These are phyloP conservation scores for Anastrepha obliqua DNA, from an alignment of 1,140 invertebrate genomes.

Conservation along the genomic window DNA sequence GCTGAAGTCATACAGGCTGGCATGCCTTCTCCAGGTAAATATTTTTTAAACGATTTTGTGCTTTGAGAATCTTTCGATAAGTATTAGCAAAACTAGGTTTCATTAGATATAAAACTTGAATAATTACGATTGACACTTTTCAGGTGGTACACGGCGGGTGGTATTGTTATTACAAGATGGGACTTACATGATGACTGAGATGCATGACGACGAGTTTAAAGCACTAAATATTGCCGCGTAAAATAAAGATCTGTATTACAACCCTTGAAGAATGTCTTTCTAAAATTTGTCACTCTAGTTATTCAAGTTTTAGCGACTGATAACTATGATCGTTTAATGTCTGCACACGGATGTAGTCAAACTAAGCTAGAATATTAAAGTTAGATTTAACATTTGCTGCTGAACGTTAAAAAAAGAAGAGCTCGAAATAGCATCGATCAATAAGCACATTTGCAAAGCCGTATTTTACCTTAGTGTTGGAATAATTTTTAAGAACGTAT, in stretches of 20 bases:
- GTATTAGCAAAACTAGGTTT: neutral
- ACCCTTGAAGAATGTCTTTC: too few relatives aligned
- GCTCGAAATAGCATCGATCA: neutral
- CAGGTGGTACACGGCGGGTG: slow-evolving; percentile 86
- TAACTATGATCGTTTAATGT: neutral
- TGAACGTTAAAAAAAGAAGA: neutral
- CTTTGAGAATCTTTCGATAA: too few relatives aligned
- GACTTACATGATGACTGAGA: slow-evolving; percentile 88
- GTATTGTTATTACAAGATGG: slow-evolving; percentile 87
- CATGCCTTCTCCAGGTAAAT: slow-evolving; percentile 84
- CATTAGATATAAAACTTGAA: neutral
- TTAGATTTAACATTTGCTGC: slow-evolving; percentile 33
- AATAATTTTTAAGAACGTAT: neutral
- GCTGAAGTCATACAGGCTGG: slow-evolving; percentile 88
- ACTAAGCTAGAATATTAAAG: slow-evolving; percentile 16
- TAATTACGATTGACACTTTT: slow-evolving; percentile 41
- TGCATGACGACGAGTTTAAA: slow-evolving; percentile 88
- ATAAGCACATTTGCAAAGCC: slow-evolving; percentile 6
- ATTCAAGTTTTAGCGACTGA: neutral
- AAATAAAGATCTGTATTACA: slow-evolving; percentile 50
- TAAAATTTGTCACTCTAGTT: neutral
- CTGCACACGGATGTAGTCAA: neutral
- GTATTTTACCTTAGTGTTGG: slow-evolving; percentile 9
- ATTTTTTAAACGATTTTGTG: slow-evolving; percentile 7
- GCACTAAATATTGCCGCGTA: slow-evolving; percentile 77